phyloP scores from a whole-genome alignment of 2,888 invertebrate species.

The Lepidocyrtinus sp. region DNA sequence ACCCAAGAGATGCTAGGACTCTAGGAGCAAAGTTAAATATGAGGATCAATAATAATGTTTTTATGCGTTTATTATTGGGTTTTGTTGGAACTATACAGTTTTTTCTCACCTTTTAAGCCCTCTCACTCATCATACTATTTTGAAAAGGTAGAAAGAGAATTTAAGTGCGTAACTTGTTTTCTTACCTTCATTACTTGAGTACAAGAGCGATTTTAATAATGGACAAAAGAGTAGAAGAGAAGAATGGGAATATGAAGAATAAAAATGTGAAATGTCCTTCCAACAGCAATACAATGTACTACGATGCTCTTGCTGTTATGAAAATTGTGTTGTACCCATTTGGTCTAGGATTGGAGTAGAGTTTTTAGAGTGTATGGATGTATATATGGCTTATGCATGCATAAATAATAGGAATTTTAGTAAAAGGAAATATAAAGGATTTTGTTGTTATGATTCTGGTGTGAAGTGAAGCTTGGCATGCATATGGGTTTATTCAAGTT shows the following conservation, averaged over 20 bases:
- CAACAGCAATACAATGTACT: background rate
- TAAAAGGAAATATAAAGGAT: constrained; percentile 1
- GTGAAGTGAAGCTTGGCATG: constrained; percentile 9
- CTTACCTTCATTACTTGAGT: constrained; percentile 6
- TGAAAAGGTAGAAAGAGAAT: background rate
- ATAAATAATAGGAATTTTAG: background rate
- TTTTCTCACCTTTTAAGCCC: constrained; percentile 13
- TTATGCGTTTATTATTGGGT: background rate
- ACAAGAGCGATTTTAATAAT: constrained; percentile 7
- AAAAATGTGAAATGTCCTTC: background rate
- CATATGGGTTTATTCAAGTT: background rate
- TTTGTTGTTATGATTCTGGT: constrained; percentile 7
- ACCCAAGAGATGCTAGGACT: background rate
- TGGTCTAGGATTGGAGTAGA: background rate
- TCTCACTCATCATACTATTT: background rate
- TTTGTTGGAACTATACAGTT: background rate
- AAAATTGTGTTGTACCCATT: background rate
- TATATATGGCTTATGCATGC: background rate
- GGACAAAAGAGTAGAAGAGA: background rate
- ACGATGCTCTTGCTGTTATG: background rate
- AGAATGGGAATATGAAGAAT: constrained; percentile 1
- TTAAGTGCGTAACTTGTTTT: constrained; percentile 10
- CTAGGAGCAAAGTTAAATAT: no score
- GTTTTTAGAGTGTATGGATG: no score
- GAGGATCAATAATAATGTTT: background rate